Percentiles rank a stretch among this genome's conserved stretches.
These are phyloP conservation scores for Paramormyrops kingsleyae DNA, from an alignment of 2,113 vertebrate genomes.

Conservation along the genomic window DNA sequence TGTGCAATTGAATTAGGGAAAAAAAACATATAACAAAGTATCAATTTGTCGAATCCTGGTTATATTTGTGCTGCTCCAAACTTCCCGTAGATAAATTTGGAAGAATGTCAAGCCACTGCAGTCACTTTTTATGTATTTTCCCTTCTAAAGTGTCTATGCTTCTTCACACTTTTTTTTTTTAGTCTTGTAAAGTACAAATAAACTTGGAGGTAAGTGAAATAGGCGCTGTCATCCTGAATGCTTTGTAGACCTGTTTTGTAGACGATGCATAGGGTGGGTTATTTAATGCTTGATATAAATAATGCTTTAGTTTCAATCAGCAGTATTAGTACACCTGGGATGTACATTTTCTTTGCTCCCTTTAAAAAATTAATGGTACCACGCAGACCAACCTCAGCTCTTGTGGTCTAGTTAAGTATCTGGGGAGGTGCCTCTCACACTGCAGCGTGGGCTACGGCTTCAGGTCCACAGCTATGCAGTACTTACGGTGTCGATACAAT, in stretches of 20 bases:
- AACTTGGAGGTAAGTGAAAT: neutral
- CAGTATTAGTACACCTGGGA: neutral
- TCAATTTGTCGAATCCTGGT: neutral
- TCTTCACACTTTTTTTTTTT: neutral
- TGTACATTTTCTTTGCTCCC: neutral
- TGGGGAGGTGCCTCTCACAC: neutral
- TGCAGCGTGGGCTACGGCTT: neutral
- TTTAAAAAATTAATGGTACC: neutral
- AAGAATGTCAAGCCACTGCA: neutral
- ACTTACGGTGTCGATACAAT: neutral
- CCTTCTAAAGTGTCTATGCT: neutral
- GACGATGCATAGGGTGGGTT: neutral
- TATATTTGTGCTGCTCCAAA: neutral
- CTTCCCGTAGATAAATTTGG: neutral
- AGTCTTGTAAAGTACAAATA: neutral
- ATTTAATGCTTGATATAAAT: neutral
- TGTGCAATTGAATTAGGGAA: neutral
- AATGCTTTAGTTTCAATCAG: neutral
- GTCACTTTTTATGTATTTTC: neutral
- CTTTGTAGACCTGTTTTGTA: neutral
- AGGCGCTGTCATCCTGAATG: neutral
- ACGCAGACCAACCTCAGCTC: neutral
- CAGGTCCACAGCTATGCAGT: neutral
- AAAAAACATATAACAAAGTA: neutral
- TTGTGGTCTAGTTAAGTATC: neutral